These are phyloP conservation scores for Zaprionus davidi DNA, from an alignment of 1,140 invertebrate species.

Conservation along the genomic window DNA sequence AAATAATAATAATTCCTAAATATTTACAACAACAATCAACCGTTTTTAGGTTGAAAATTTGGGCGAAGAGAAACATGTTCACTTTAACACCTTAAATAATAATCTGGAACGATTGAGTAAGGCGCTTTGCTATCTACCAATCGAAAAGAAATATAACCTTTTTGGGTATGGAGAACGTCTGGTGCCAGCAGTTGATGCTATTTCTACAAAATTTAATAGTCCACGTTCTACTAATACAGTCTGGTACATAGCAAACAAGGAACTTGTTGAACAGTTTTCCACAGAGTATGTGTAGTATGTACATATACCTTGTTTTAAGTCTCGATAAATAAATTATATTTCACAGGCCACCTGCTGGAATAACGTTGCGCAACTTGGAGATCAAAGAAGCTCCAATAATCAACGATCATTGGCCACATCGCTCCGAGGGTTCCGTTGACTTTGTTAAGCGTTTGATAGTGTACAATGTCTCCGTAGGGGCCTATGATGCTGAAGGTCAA, in stretches of 20 bases:
- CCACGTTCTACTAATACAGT: not conserved
- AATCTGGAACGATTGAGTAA: too few relatives aligned
- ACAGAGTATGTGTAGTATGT: not conserved
- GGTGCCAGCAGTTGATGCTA: not conserved
- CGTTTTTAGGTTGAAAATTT: slow-evolving; percentile 5
- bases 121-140: too few relatives aligned
- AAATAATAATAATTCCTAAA: too few relatives aligned
- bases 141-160: too few relatives aligned
- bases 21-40: too few relatives aligned
- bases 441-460: slow-evolving; percentile 59
- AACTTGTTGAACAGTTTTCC: not conserved
- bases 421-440: slow-evolving; percentile 35
- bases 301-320: too few relatives aligned
- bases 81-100: too few relatives aligned
- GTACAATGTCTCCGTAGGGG: slow-evolving; percentile 57
- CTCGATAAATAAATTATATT: not conserved
- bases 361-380: slow-evolving; percentile 37
- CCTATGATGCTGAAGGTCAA: slow-evolving; percentile 58
- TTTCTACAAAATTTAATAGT: not conserved
- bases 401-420: slow-evolving; percentile 73
- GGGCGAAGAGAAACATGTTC: not conserved
- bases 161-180: too few relatives aligned
- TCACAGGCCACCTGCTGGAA: slow-evolving; percentile 51
- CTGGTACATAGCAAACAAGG: not conserved
- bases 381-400: slow-evolving; percentile 53